Conservation (phyloP, 30 jellyfish, hydroid and myxozoan genomes). For the Nemopilema nomurai region DNA sequence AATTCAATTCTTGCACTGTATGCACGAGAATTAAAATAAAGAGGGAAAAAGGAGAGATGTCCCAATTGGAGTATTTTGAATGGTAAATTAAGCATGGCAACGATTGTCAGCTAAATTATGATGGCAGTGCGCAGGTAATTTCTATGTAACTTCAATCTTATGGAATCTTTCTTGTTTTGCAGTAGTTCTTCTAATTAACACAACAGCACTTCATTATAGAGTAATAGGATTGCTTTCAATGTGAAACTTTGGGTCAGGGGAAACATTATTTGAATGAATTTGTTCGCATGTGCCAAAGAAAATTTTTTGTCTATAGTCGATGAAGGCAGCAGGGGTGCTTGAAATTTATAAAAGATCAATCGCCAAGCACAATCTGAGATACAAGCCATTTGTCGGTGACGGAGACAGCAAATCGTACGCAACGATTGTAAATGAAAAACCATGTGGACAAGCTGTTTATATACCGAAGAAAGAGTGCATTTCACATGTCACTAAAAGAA, state of each 20-base stretch:
- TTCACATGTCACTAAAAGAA: slow-evolving; percentile 27
- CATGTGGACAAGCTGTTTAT: slow-evolving; percentile 10
- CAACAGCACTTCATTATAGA: not conserved
- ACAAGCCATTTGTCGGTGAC: slow-evolving; percentile 10
- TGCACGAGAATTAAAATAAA: slow-evolving; percentile 2
- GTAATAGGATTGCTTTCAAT: not conserved
- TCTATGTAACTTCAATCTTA: slow-evolving; percentile 1
- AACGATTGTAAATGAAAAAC: not conserved
- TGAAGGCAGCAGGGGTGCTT: slow-evolving; percentile 28
- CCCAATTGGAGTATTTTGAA: slow-evolving; percentile 2
- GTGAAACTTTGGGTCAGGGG: not conserved
- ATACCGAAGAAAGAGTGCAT: slow-evolving; percentile 12
- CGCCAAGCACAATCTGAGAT: slow-evolving; percentile 27
- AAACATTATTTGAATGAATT: not conserved
- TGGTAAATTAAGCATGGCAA: slow-evolving; percentile 31
- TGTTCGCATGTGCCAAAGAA: not conserved
- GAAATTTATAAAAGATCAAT: slow-evolving; percentile 6
- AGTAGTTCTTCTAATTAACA: not conserved
- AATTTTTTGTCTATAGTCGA: not conserved
- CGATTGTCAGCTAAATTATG: slow-evolving; percentile 40
- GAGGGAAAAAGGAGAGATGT: slow-evolving; percentile 12
- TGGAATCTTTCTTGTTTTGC: not conserved
- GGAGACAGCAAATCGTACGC: slow-evolving; percentile 16
- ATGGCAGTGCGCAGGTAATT: slow-evolving; percentile 26
- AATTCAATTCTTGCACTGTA: slow-evolving; percentile 7